Percentiles rank a stretch among this genome's conserved stretches.
These are phyloP conservation scores for Leptopterna dolabrata DNA, from an alignment of 2,888 invertebrate species.

Conservation along the genomic window DNA sequence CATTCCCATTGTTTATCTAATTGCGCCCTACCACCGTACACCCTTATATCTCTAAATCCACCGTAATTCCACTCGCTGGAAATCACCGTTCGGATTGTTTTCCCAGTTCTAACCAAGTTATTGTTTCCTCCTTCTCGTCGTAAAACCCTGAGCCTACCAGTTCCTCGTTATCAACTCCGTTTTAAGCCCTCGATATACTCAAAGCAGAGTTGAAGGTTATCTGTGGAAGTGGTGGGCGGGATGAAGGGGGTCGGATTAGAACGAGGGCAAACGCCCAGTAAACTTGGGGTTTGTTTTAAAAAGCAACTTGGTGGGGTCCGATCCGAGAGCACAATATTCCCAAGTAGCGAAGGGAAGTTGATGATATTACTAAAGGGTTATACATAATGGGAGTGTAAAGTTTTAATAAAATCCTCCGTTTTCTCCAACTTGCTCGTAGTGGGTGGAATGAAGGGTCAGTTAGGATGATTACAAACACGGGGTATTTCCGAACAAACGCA, in stretches of 20 bases:
- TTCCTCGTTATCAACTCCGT: not conserved
- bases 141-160: not conserved
- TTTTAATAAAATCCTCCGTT: conserved; percentile 9
- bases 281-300: not conserved
- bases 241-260: not conserved
- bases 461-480: too few relatives aligned
- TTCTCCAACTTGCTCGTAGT: too few relatives aligned
- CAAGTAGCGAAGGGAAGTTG: not conserved
- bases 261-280: not conserved
- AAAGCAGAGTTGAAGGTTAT: not conserved
- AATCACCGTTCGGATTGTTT: not conserved
- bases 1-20: too few relatives aligned
- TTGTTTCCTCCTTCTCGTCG: not conserved
- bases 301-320: not conserved
- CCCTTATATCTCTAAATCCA: too few relatives aligned
- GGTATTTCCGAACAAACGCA: too few relatives aligned
- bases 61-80: too few relatives aligned
- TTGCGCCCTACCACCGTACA: too few relatives aligned
- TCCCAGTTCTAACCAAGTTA: not conserved
- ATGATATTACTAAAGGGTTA: not conserved
- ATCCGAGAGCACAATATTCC: not conserved
- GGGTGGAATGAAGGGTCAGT: too few relatives aligned
- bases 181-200: not conserved
- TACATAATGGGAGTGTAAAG: conserved; percentile 1
- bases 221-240: not conserved